These are phyloP conservation scores for Pararge aegeria DNA, from an alignment of 1,140 invertebrate species.

Conservation along the genomic window DNA sequence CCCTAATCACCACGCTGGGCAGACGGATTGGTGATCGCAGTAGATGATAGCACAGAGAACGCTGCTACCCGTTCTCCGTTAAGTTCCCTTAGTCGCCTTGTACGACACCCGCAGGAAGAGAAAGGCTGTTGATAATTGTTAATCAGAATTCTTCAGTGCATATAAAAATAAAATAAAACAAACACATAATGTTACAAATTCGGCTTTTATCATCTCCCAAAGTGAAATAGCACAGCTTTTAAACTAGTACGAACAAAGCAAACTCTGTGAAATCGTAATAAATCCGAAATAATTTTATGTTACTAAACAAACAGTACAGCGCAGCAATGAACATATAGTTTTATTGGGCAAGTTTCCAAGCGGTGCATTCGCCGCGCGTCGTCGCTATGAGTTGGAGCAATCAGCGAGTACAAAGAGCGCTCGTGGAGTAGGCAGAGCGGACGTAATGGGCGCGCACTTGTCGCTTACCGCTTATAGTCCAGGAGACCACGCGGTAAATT, in stretches of 20 bases:
- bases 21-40: too few relatives aligned
- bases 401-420: slow-evolving; percentile 16
- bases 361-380: slow-evolving; percentile 7
- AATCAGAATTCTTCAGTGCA: too few relatives aligned
- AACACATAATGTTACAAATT: too few relatives aligned
- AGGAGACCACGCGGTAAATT: slow-evolving; percentile 4
- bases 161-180: too few relatives aligned
- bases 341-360: slow-evolving; percentile 14
- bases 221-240: neutral
- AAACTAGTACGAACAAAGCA: neutral
- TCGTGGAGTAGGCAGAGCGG: neutral
- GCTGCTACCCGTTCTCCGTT: too few relatives aligned
- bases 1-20: too few relatives aligned
- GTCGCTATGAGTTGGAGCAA: slow-evolving; percentile 12
- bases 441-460: slow-evolving; percentile 5
- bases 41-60: too few relatives aligned
- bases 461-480: slow-evolving; percentile 7
- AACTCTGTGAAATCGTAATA: neutral
- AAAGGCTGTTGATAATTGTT: too few relatives aligned
- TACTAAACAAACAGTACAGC: slow-evolving; percentile 4
- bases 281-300: slow-evolving; percentile 6
- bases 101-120: too few relatives aligned
- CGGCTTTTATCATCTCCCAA: neutral
- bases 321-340: slow-evolving; percentile 6
- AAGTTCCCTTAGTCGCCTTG: too few relatives aligned